These are phyloP conservation scores for Drosophila athabasca DNA, from an alignment of 1,140 invertebrate genomes.

Conservation along the genomic window DNA sequence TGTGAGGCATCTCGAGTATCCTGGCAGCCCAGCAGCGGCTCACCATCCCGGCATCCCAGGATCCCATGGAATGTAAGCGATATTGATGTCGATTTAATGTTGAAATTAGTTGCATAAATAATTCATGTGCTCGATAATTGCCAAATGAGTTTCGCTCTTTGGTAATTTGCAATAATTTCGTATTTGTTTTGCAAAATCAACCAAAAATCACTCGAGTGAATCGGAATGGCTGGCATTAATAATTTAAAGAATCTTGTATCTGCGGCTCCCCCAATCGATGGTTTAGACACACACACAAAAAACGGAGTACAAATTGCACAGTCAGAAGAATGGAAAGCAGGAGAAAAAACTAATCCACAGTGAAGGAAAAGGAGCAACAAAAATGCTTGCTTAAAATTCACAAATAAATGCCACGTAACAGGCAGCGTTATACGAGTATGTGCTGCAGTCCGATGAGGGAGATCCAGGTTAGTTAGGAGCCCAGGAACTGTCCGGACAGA, in stretches of 20 bases:
- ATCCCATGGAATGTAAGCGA: slow-evolving; percentile 17
- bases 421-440: slow-evolving; percentile 20
- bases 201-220: too few relatives aligned
- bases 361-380: slow-evolving; percentile 18
- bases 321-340: slow-evolving; percentile 30
- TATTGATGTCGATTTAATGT: slow-evolving; percentile 42
- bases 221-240: too few relatives aligned
- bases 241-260: background rate
- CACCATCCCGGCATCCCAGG: slow-evolving; percentile 10
- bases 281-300: slow-evolving; percentile 8
- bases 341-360: slow-evolving; percentile 34
- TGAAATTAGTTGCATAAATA: slow-evolving; percentile 34
- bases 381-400: slow-evolving; percentile 57
- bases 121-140: slow-evolving; percentile 45
- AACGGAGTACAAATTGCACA: slow-evolving; percentile 47
- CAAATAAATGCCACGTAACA: slow-evolving; percentile 50
- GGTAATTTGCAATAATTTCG: slow-evolving; percentile 48
- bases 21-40: slow-evolving; percentile 1
- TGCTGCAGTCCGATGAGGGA: too few relatives aligned
- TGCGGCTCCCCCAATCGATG: slow-evolving; percentile 48
- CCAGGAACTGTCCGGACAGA: slow-evolving; percentile 6
- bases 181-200: slow-evolving; percentile 50
- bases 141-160: slow-evolving; percentile 35
- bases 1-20: slow-evolving; percentile 25
- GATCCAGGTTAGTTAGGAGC: slow-evolving; percentile 36